phyloP scores from a whole-genome alignment of 92 coral and sea anemone species.

The Actinostola sp. region DNA sequence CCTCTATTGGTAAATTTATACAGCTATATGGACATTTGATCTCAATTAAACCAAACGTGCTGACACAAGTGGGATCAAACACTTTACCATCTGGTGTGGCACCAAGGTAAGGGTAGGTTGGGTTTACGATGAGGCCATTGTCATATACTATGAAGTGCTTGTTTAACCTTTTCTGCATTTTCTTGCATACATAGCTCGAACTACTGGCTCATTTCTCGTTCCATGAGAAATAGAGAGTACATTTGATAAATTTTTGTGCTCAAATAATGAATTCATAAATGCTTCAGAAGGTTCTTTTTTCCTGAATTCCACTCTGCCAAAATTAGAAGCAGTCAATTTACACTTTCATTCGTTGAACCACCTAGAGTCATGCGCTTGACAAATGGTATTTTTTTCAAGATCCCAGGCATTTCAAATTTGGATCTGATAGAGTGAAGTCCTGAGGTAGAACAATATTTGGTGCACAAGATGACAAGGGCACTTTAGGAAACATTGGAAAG shows the following conservation, averaged over 20 bases:
- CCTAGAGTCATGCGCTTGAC: background rate
- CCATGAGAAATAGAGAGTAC: no score
- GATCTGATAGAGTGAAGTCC: no score
- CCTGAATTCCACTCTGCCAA: background rate
- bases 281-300: background rate
- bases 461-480: no score
- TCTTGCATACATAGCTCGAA: no score
- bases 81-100: slow-evolving; percentile 76
- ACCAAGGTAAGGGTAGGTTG: slow-evolving; percentile 61
- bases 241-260: background rate
- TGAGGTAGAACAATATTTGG: no score
- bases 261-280: background rate
- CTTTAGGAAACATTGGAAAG: no score
- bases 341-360: background rate
- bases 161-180: background rate
- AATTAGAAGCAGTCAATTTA: background rate
- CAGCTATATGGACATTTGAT: slow-evolving; percentile 50
- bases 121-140: slow-evolving; percentile 60
- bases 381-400: background rate
- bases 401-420: background rate
- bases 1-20: slow-evolving; percentile 42
- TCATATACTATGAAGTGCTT: slow-evolving; percentile 15
- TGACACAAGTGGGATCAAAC: slow-evolving; percentile 59
- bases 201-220: no score
- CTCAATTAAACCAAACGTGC: slow-evolving; percentile 58